A percentile compares a stretch with the other conserved stretches of the same genome.
Conservation (phyloP, 1,140 invertebrate genomes). For the Trichonephila inaurata region DNA sequence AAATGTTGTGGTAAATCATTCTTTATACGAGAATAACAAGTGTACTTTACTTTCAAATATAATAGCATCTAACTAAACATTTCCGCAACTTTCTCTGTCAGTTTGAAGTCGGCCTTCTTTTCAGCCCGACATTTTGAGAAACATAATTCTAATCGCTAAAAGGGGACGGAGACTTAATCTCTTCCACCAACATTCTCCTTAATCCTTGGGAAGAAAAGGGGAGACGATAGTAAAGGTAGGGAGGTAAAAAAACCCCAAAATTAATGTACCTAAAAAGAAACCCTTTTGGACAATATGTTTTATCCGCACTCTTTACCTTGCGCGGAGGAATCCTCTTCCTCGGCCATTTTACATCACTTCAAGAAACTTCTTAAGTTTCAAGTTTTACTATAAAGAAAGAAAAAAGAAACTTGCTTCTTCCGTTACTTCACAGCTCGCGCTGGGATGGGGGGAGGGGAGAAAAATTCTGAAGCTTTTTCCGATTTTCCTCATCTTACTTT, state of each 20-base stretch:
- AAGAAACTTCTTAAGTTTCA: slow-evolving; percentile 76
- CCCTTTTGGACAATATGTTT: slow-evolving; percentile 63
- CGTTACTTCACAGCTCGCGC: slow-evolving; percentile 48
- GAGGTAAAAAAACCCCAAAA: not conserved
- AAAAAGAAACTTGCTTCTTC: slow-evolving; percentile 9
- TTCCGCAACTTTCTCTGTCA: not conserved
- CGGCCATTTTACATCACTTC: slow-evolving; percentile 72
- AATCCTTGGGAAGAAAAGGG: not conserved
- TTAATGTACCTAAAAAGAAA: slow-evolving; percentile 68
- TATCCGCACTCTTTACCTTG: slow-evolving; percentile 63
- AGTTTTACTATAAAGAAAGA: slow-evolving; percentile 51
- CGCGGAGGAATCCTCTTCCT: slow-evolving; percentile 58
- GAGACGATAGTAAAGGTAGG: not conserved
- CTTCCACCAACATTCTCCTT: not conserved
- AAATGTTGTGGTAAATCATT: too few species aligned
- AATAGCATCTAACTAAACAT: not conserved
- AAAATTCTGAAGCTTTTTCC: slow-evolving; percentile 56
- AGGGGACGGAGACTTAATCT: not conserved
- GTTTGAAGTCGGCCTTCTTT: slow-evolving; percentile 1
- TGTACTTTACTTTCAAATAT: too few species aligned
- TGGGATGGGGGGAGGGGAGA: not conserved
- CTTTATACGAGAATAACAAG: too few species aligned
- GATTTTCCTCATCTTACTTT: slow-evolving; percentile 70
- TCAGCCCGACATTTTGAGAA: not conserved
- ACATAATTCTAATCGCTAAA: slow-evolving; percentile 47